Conservation (phyloP, 1,140 invertebrate genomes). For the Pristionchus pacificus region DNA sequence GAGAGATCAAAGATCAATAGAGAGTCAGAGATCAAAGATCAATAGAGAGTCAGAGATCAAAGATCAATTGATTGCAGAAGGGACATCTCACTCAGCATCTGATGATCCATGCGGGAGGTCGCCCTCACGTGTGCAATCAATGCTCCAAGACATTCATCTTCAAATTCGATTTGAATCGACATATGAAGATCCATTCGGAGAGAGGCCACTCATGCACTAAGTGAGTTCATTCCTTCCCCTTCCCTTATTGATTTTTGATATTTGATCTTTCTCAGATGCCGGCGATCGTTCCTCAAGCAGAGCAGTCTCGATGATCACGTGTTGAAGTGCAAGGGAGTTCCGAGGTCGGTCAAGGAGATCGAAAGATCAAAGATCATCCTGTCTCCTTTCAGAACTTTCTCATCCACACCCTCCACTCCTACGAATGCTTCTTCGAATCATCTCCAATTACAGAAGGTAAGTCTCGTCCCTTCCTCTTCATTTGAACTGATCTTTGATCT, state of each 20-base stretch:
- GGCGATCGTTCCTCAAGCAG: slow-evolving; percentile 48
- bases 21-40: neutral
- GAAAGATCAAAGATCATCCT: too few relatives aligned
- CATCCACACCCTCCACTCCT: too few relatives aligned
- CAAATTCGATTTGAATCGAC: slow-evolving; percentile 56
- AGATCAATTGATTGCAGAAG: slow-evolving; percentile 44
- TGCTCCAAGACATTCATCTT: slow-evolving; percentile 86
- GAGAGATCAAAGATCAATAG: slow-evolving; percentile 2
- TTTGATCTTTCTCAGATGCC: slow-evolving; percentile 22
- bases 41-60: neutral
- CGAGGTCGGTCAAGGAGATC: too few relatives aligned
- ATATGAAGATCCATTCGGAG: slow-evolving; percentile 55
- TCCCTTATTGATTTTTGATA: neutral
- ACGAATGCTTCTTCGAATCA: too few relatives aligned
- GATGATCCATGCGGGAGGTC: slow-evolving; percentile 60
- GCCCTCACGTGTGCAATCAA: slow-evolving; percentile 92
- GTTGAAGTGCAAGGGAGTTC: slow-evolving; percentile 47
- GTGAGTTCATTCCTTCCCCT: slow-evolving; percentile 6
- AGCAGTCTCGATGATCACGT: slow-evolving; percentile 46
- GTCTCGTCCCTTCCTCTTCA: too few relatives aligned
- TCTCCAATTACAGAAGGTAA: too few relatives aligned
- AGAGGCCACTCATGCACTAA: slow-evolving; percentile 41
- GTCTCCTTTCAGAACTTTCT: too few relatives aligned
- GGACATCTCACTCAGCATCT: slow-evolving; percentile 57
- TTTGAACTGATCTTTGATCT: too few relatives aligned